Evolutionary conservation across 2,113 vertebrate species (phyloP).

Genomic region (Artemisiospiza belli): DNA sequence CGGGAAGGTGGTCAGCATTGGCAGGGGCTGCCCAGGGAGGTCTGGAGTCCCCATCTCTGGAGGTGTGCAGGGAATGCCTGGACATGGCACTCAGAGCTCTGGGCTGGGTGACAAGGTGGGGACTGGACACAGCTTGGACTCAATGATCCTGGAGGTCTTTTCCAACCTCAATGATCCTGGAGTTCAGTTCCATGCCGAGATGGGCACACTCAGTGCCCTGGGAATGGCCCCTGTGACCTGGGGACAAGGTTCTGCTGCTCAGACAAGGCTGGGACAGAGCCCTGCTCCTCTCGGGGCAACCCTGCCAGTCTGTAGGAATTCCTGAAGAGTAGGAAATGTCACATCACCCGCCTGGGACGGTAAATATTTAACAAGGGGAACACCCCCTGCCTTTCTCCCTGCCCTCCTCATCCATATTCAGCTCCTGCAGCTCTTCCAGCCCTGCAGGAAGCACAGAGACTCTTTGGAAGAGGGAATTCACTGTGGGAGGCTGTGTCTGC

Average conservation of each 20-base stretch:
- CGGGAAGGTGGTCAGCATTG: not conserved
- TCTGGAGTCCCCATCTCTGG: not conserved
- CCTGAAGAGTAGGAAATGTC: conserved; percentile 26
- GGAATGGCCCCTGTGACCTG: not conserved
- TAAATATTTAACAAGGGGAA: conserved; percentile 71
- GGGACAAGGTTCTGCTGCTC: not conserved
- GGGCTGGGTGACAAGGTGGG: not conserved
- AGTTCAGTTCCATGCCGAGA: rapidly evolving
- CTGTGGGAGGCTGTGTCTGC: not conserved
- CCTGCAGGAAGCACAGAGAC: not conserved
- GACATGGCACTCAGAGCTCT: not conserved
- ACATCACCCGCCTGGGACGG: not conserved
- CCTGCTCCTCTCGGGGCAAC: not conserved
- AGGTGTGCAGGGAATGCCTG: not conserved
- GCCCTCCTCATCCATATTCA: conserved; percentile 28
- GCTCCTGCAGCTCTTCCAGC: not conserved
- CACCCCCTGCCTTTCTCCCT: not conserved
- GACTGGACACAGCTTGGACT: rapidly evolving
- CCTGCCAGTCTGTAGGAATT: conserved; percentile 7
- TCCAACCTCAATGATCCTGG: rapidly evolving
- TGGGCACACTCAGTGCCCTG: not conserved
- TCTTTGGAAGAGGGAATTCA: rapidly evolving
- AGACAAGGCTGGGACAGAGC: not conserved
- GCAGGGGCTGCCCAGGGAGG: not conserved
- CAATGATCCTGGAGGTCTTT: rapidly evolving